Evolutionary conservation across 2,888 invertebrate genomes (phyloP), one percentile per base, ranked within the genome.

Genomic region (Cerceris rybyensis): DNA sequence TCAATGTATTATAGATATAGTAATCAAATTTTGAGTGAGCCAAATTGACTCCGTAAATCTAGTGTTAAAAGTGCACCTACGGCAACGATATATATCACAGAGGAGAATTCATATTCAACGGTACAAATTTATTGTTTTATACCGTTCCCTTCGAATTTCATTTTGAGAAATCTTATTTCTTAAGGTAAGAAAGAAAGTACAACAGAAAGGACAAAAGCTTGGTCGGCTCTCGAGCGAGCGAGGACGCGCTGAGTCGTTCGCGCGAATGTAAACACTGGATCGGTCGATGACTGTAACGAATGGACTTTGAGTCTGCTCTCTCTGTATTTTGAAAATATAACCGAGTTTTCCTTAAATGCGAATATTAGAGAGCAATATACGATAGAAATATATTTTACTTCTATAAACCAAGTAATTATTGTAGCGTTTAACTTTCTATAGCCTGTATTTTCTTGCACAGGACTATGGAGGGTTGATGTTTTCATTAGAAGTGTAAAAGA

Each of bases 241-340:
- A 64, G 71, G 78, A 69, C 76, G 64, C 80, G 69, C 61, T 54
- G 78, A 66, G 70, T 65, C 73, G 81, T 78, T 85, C 75, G 82
- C 77, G 75, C 77, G 76, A 83, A 87, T 65, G 81, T 88, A 86
- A 88, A 88, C 87, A 88, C 69, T 81, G 82, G 69, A 81, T 79
- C 83, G 88, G 87, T 88, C 88, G 86, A 87, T 87, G 84, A 85
- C 86, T 85, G 79, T 68, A 68, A 68, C 54, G 11, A 71, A 63
- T 17, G 11, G 17, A 55, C 17, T 13, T 52, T 52, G 5, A 8
- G 46, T 5, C 46, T 11, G 2, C 46, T 46, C 13, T 0, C 13
- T 46, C 13, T 8, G 46, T 11, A 46, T 13, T 13, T 46, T 46
- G 9, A 46, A 46, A 46, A 11, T 11, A 46, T 46, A 46, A 46